Evolutionary conservation across 1,140 invertebrate genomes (phyloP), one percentile per base, ranked within the genome.

Genomic region (Antheraea pernyi): DNA sequence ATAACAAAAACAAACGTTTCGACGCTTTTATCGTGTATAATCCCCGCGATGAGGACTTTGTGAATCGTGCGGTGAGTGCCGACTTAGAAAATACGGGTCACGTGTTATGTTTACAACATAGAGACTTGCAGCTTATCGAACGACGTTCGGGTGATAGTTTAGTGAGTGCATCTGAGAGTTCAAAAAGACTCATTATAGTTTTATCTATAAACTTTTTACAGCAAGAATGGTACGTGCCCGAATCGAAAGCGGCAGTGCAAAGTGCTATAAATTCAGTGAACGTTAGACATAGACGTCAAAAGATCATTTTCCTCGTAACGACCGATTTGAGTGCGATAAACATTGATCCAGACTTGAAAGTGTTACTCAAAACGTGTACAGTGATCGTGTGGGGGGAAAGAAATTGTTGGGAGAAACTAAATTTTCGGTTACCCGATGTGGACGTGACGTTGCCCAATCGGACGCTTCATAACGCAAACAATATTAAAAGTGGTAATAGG

Each of bases 1-100:
- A 91, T 30, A 91, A 92, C 68, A 93, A 92, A 80, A 92, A 91
- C 72, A 95, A 96, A 76, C 93, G 96, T 2, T 98, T 96, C 91
- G 97, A 98, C 84, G 97, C 97, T 53, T 98, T 97, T 91, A 94
- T 98, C 80, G 95, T 97, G 42, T 98, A 98, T 92, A 97, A 96
- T 86, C 95, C 96, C 65, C 95, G 96, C 73, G 97, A 98, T 88
- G 96, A 97, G 74, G 95, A 96, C 71, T 96, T 97, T 82, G 96
- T 97, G 16, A 94, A 95, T 5, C 94, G 97, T 75, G 95, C 95
- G 66, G 93, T 98, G 18, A 96, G 96, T 16, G 94, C 96, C 0
- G 96, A 97, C 76, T 85, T 98, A 61, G 97, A 98, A 85, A 95
- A 96, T 74, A 94, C 94, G 11, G 95, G 95, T 0, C 88, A 90